Evolutionary conservation across 1,140 invertebrate species (phyloP).

Genomic region (Augochlora pura): DNA sequence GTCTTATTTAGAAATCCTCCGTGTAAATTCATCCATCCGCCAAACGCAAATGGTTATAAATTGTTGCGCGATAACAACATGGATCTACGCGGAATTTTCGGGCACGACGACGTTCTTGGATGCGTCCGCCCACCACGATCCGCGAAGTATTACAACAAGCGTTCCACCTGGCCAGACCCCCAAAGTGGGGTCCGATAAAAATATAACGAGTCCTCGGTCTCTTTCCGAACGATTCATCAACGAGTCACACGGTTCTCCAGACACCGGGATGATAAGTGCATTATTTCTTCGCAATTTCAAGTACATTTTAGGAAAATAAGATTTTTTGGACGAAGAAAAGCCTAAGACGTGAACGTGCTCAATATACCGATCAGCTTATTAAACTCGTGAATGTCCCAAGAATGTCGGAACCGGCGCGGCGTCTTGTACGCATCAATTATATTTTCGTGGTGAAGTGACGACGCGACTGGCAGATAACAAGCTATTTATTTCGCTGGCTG

Average conservation of each 20-base stretch:
- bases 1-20: too few species aligned
- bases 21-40: neutral
- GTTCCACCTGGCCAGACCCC: slow-evolving; percentile 45
- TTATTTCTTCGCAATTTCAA: neutral
- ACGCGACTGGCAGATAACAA: too few species aligned
- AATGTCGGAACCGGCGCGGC: too few species aligned
- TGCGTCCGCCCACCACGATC: slow-evolving; percentile 24
- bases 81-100: slow-evolving; percentile 26
- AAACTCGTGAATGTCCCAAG: neutral
- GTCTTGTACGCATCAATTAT: neutral
- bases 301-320: too few species aligned
- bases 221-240: slow-evolving; percentile 33
- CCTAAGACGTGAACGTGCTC: too few species aligned
- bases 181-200: slow-evolving; percentile 37
- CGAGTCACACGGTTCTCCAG: slow-evolving; percentile 21
- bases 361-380: too few species aligned
- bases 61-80: slow-evolving; percentile 14
- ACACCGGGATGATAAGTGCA: slow-evolving; percentile 22
- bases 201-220: slow-evolving; percentile 51
- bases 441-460: too few species aligned
- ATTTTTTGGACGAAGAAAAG: too few species aligned
- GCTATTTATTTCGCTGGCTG: too few species aligned
- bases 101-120: slow-evolving; percentile 49
- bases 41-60: slow-evolving; percentile 34
- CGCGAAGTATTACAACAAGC: slow-evolving; percentile 54